Conservation (phyloP, 2,113 vertebrate species). For the Pomatostomus ruficeps region DNA sequence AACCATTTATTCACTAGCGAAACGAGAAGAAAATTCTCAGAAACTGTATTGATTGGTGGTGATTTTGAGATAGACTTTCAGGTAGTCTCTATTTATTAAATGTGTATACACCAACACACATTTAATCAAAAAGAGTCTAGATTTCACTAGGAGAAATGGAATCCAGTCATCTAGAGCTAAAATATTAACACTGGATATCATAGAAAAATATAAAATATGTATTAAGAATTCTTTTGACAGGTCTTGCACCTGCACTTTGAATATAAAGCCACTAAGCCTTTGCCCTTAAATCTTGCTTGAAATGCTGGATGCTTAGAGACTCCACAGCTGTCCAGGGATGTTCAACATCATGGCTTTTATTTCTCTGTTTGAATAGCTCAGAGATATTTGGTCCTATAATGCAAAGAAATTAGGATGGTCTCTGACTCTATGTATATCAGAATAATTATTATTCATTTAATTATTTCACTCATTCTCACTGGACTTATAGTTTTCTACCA, state of each 20-base stretch:
- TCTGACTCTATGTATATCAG: background rate
- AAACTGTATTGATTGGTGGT: background rate
- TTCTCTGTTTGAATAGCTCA: background rate
- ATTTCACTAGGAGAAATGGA: background rate
- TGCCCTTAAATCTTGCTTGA: background rate
- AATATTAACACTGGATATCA: background rate
- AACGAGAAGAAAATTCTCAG: background rate
- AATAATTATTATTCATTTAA: background rate
- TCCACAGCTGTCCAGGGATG: background rate
- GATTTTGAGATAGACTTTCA: background rate
- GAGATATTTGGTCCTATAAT: background rate
- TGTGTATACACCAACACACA: accelerated
- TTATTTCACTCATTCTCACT: background rate
- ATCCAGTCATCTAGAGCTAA: background rate
- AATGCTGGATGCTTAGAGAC: background rate
- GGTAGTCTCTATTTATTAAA: background rate
- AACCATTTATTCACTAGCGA: background rate
- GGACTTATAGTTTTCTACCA: background rate
- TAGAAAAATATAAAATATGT: background rate
- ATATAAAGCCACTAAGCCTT: background rate
- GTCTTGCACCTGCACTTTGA: background rate
- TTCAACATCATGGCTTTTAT: background rate
- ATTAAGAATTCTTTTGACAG: background rate
- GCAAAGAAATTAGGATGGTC: background rate
- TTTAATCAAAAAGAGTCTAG: accelerated